A percentile compares a stretch with the other conserved stretches of the same genome.
Evolutionary conservation across 2,113 vertebrate species (phyloP).

Genomic region (Gallinago jamesoni): DNA sequence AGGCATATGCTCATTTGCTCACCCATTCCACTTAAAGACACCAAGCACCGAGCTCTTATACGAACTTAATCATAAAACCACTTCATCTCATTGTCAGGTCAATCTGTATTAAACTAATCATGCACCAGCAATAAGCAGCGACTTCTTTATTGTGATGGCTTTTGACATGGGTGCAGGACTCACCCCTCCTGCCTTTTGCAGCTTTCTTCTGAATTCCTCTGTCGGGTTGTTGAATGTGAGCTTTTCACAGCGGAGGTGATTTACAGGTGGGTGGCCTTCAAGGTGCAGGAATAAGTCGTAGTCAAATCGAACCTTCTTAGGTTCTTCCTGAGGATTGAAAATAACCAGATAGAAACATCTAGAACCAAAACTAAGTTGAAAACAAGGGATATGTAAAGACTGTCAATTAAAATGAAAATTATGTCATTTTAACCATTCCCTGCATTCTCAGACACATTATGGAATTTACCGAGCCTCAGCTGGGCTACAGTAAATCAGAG

Average conservation of each 20-base stretch:
- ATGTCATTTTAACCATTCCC: neutral
- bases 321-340: constrained; percentile 84
- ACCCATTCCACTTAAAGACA: constrained; percentile 23
- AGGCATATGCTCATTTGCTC: neutral
- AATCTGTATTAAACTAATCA: neutral
- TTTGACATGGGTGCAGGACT: constrained; percentile 51
- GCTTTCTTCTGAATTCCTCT: constrained; percentile 88
- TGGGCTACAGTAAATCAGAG: neutral
- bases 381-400: neutral
- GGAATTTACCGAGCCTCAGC: neutral
- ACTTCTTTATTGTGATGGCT: neutral
- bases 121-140: neutral
- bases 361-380: constrained; percentile 7
- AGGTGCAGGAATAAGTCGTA: constrained; percentile 93
- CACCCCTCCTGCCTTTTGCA: constrained; percentile 90
- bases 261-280: constrained; percentile 91
- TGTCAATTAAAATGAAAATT: neutral
- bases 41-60: neutral
- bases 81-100: neutral
- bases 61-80: neutral
- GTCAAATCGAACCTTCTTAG: constrained; percentile 92
- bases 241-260: constrained; percentile 92
- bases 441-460: neutral
- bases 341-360: constrained; percentile 51
- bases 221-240: constrained; percentile 92